Evolutionary conservation across 1,140 invertebrate genomes (phyloP).

Genomic region (Dysdera silvatica): DNA sequence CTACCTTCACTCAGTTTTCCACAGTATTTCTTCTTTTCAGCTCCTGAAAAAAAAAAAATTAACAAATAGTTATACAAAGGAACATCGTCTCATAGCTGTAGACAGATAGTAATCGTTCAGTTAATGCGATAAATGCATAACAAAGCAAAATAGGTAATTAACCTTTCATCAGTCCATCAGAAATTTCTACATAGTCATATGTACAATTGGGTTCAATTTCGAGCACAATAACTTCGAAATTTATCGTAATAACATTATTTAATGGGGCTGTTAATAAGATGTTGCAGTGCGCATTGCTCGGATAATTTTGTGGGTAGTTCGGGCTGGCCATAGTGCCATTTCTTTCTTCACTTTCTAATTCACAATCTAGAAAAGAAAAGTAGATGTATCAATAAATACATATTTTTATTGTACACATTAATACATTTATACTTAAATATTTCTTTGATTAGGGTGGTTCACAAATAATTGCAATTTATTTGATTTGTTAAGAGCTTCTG

Average conservation of each 20-base stretch:
- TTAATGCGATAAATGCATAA: too few species aligned
- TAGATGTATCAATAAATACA: neutral
- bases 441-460: too few species aligned
- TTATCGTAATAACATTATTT: slow-evolving; percentile 16
- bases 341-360: slow-evolving; percentile 23
- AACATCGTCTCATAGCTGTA: neutral
- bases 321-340: slow-evolving; percentile 31
- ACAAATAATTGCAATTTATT: too few species aligned
- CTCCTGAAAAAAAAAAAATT: slow-evolving; percentile 4
- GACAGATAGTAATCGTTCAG: too few species aligned
- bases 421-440: neutral
- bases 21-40: slow-evolving; percentile 23
- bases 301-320: slow-evolving; percentile 30
- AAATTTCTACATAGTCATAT: slow-evolving; percentile 30
- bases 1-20: slow-evolving; percentile 17
- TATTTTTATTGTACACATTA: neutral
- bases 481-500: too few species aligned
- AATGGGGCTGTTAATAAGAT: slow-evolving; percentile 36
- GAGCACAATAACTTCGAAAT: slow-evolving; percentile 28
- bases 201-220: slow-evolving; percentile 30
- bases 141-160: neutral
- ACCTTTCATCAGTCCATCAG: slow-evolving; percentile 17
- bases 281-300: slow-evolving; percentile 29
- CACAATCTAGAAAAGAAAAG: slow-evolving; percentile 14
- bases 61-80: neutral